These are phyloP conservation scores for Hafferia zeledoni DNA, from an alignment of 2,797 vertebrate genomes.

Conservation along the genomic window DNA sequence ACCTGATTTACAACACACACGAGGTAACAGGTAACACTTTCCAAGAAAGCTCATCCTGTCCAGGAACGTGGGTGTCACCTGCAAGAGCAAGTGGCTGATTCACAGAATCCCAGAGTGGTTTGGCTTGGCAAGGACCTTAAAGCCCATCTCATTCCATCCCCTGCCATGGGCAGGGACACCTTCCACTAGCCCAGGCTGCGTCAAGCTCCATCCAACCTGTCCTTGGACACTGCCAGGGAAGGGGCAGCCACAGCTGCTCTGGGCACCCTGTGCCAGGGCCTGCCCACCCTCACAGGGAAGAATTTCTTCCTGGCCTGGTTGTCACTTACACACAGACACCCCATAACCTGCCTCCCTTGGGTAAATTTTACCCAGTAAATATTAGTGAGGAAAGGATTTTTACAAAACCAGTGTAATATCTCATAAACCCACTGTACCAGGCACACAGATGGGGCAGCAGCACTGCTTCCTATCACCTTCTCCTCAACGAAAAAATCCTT, in stretches of 20 bases:
- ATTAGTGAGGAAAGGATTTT: neutral
- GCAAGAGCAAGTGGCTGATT: neutral
- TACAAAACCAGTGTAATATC: neutral
- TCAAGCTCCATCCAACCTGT: fast-evolving
- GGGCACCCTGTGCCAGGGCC: neutral
- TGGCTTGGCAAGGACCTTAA: neutral
- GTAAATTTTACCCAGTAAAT: neutral
- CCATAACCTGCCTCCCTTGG: neutral
- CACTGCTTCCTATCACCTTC: neutral
- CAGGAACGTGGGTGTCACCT: neutral
- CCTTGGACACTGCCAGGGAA: neutral
- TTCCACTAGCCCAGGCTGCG: neutral
- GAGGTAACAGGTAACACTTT: neutral
- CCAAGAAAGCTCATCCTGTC: neutral
- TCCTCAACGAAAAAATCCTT: neutral
- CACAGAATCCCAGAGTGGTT: neutral
- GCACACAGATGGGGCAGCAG: neutral
- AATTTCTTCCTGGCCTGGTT: neutral
- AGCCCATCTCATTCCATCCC: neutral
- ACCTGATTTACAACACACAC: neutral
- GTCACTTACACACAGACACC: neutral
- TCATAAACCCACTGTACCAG: neutral
- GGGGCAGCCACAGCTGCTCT: neutral
- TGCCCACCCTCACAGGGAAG: neutral
- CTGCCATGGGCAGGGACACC: neutral